phyloP scores from a whole-genome alignment of 2,113 vertebrate species.

The Arvicanthis niloticus region DNA sequence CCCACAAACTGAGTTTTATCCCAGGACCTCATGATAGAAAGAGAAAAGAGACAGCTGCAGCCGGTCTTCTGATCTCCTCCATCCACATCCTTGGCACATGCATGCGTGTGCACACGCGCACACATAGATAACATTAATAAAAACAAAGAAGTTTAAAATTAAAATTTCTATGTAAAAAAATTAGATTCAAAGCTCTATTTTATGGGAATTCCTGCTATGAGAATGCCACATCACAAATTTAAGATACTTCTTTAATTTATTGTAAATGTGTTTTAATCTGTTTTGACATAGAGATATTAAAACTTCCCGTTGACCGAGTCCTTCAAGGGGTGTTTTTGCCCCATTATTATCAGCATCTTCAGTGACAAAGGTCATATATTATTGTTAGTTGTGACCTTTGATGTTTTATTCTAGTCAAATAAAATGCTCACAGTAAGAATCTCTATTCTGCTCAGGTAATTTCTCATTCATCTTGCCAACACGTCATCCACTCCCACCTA shows the following conservation, averaged over 20 bases:
- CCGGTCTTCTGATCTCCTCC: background rate
- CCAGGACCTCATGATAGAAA: background rate
- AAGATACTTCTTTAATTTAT: background rate
- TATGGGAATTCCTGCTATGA: background rate
- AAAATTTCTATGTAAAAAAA: constrained; percentile 18
- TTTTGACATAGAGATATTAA: constrained; percentile 26
- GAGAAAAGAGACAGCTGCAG: background rate
- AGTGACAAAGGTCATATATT: background rate
- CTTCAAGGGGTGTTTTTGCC: background rate
- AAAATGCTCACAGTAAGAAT: background rate
- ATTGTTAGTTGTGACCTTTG: background rate
- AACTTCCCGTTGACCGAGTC: background rate
- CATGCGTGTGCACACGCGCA: fast-evolving
- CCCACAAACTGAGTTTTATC: no score
- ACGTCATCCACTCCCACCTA: background rate
- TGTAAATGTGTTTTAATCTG: background rate
- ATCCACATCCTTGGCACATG: background rate
- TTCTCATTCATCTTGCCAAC: background rate
- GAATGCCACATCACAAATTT: background rate
- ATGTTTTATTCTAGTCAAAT: background rate
- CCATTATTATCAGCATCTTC: background rate
- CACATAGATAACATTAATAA: background rate
- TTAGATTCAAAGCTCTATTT: background rate
- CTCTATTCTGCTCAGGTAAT: background rate
- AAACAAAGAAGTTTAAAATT: background rate